Evolutionary conservation across 2,113 vertebrate species (phyloP).

Genomic region (Phrynosoma platyrhinos): DNA sequence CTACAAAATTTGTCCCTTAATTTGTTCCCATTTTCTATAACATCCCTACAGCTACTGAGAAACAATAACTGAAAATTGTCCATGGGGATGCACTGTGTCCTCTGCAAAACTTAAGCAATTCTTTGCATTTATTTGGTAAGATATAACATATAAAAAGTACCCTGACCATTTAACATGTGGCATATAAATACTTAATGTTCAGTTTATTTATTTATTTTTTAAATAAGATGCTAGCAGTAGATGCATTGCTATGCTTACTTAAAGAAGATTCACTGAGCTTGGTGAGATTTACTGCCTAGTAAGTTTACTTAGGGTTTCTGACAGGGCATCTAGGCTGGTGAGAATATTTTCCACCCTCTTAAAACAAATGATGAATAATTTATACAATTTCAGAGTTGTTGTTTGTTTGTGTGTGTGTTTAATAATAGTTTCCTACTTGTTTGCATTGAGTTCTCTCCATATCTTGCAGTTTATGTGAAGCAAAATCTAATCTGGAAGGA

Average conservation of each 20-base stretch:
- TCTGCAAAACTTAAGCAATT: background rate
- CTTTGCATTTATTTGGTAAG: background rate
- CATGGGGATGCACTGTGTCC: too few relatives aligned
- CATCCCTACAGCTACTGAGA: too few relatives aligned
- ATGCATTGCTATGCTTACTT: too few relatives aligned
- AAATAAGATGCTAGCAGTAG: too few relatives aligned
- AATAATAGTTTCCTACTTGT: conserved; percentile 22
- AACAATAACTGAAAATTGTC: background rate
- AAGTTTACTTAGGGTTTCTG: background rate
- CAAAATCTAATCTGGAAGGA: conserved; percentile 61
- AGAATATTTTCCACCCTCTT: background rate
- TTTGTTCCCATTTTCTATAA: too few relatives aligned
- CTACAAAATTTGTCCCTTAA: background rate
- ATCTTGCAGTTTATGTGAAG: conserved; percentile 54
- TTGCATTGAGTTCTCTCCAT: conserved; percentile 58
- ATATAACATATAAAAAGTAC: background rate
- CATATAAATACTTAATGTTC: background rate
- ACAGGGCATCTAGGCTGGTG: background rate
- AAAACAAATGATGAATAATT: conserved; percentile 46
- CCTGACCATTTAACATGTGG: background rate
- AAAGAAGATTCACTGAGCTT: too few relatives aligned
- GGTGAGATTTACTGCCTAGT: background rate
- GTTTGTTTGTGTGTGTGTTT: conserved; percentile 1
- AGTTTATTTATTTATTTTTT: too few relatives aligned
- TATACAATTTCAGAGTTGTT: conserved; percentile 12